phyloP scores from a whole-genome alignment of 2,888 invertebrate species.

The Elegia similella region DNA sequence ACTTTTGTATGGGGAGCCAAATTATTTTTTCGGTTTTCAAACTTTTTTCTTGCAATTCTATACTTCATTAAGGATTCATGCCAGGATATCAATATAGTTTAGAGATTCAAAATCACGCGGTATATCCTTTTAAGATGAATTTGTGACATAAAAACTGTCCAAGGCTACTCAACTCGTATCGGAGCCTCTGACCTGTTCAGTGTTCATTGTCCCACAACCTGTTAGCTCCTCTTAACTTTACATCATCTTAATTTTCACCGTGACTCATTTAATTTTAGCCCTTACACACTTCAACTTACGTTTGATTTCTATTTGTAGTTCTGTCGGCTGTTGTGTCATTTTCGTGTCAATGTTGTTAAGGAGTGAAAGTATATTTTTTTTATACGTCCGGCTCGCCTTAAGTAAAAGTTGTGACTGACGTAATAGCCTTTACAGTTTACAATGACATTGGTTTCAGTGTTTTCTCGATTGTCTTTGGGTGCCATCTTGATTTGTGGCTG shows the following conservation, averaged over 20 bases:
- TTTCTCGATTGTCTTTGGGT: slow-evolving; percentile 29
- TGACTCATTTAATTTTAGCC: slow-evolving; percentile 23
- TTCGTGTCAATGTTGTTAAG: slow-evolving; percentile 35
- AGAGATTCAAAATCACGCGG: not conserved
- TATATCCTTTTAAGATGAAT: not conserved
- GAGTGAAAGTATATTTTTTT: slow-evolving; percentile 76
- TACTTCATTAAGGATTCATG: too few species aligned
- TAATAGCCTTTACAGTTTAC: slow-evolving; percentile 57
- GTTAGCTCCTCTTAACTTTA: slow-evolving; percentile 23
- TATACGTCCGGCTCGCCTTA: slow-evolving; percentile 60
- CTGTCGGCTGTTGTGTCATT: slow-evolving; percentile 33
- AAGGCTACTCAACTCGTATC: slow-evolving; percentile 37
- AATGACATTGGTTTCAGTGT: slow-evolving; percentile 33
- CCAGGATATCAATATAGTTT: too few species aligned
- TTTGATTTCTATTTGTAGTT: slow-evolving; percentile 28
- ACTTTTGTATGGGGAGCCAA: too few species aligned
- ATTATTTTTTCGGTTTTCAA: too few species aligned
- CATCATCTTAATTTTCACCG: slow-evolving; percentile 25
- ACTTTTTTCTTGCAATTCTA: too few species aligned
- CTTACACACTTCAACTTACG: slow-evolving; percentile 24
- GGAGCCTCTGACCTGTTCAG: slow-evolving; percentile 65
- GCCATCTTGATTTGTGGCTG: slow-evolving; percentile 12
- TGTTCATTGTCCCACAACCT: slow-evolving; percentile 60
- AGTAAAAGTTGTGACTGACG: slow-evolving; percentile 75
- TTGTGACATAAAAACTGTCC: slow-evolving; percentile 26